Evolutionary conservation across 2,113 vertebrate species (phyloP).

Genomic region (Amblyornis subalaris): DNA sequence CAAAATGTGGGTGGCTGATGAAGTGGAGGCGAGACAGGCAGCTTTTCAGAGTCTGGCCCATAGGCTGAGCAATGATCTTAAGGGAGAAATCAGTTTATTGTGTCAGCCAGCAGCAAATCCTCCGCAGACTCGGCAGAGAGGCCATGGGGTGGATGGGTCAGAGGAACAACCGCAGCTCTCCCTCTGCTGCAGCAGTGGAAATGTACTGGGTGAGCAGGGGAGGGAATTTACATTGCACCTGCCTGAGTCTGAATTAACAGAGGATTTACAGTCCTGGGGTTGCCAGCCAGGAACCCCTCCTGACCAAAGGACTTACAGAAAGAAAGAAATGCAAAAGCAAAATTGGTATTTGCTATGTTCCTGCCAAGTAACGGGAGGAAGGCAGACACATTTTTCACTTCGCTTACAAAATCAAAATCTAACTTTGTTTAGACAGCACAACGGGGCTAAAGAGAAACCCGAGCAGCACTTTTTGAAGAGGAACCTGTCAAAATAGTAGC

Average conservation of each 20-base stretch:
- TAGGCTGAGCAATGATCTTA: not conserved
- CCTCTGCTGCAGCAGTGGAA: not conserved
- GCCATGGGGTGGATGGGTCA: fast-evolving
- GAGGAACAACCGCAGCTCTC: not conserved
- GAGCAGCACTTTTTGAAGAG: conserved; percentile 32
- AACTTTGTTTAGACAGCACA: conserved; percentile 36
- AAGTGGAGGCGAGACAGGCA: fast-evolving
- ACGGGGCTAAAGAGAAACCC: conserved; percentile 38
- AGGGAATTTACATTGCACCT: not conserved
- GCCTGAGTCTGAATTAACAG: not conserved
- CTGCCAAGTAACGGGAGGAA: conserved; percentile 21
- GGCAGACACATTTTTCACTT: conserved; percentile 36
- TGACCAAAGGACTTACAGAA: not conserved
- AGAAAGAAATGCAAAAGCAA: conserved; percentile 18
- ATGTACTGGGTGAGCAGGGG: not conserved
- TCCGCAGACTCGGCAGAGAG: not conserved
- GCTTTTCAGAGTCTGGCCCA: not conserved
- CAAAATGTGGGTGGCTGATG: not conserved
- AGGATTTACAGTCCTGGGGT: not conserved
- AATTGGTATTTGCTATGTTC: not conserved
- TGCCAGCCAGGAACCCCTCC: conserved; percentile 18
- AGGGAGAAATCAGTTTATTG: not conserved
- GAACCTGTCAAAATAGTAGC: conserved; percentile 55
- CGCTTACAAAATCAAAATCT: conserved; percentile 22
- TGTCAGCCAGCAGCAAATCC: not conserved